These are phyloP conservation scores for Sesamia inferens DNA, from an alignment of 2,888 invertebrate genomes.

Conservation along the genomic window DNA sequence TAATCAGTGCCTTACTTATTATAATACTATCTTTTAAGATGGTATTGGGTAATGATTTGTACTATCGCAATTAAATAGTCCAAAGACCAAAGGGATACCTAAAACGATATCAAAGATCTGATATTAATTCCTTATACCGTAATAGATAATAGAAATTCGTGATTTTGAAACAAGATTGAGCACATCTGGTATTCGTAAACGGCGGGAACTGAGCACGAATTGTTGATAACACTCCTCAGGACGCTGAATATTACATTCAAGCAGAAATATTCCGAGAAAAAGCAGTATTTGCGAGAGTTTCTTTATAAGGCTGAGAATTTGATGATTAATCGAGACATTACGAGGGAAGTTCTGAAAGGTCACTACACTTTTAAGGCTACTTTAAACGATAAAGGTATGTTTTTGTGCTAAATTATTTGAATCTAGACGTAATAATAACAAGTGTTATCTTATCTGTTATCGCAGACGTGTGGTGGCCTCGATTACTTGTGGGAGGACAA, in stretches of 20 bases:
- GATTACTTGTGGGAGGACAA: conserved; percentile 43
- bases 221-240: conserved; percentile 51
- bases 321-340: conserved; percentile 48
- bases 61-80: conserved; percentile 3
- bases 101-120: conserved; percentile 21
- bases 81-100: conserved; percentile 3
- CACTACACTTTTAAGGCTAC: conserved; percentile 21
- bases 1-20: no score
- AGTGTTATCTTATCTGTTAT: conserved; percentile 55
- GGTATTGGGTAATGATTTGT: not conserved
- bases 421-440: conserved; percentile 40
- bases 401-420: conserved; percentile 18
- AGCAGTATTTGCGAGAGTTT: conserved; percentile 49
- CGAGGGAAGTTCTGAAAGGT: conserved; percentile 20
- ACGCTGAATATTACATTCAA: conserved; percentile 58
- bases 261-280: conserved; percentile 55
- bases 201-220: conserved; percentile 50
- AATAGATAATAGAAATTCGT: conserved; percentile 54
- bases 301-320: conserved; percentile 48
- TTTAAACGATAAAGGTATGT: conserved; percentile 23
- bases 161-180: conserved; percentile 55
- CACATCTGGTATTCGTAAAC: conserved; percentile 55
- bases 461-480: conserved; percentile 54
- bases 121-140: conserved; percentile 43
- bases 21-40: no score